Evolutionary conservation across 2,888 invertebrate genomes (phyloP), one percentile per base, ranked within the genome.

Genomic region (Nemurella pictetii): DNA sequence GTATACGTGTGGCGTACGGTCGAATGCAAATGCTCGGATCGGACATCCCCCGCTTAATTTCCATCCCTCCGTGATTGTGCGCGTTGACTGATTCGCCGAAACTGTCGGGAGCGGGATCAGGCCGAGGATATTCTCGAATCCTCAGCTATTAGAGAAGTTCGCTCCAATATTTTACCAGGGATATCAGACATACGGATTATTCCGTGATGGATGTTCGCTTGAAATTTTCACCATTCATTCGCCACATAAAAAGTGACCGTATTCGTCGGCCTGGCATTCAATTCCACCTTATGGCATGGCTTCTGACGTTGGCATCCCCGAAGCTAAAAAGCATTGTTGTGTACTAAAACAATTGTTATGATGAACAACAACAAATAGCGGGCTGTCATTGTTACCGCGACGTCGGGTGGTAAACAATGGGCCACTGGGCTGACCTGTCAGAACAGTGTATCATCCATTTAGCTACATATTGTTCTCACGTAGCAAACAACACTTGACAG

Each of bases 361-460:
- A 55, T 55, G 55, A 55, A 27, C 27, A 82, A 82, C 82, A 82
- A 82, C 72, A 55, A 82, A 55, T 28, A 82, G 82, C 55, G 32
- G 36, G 55, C 72, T 55, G 82, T 82, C 82, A 36, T 72, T 82
- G 82, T 72, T 28, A 36, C 30, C 2, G 75, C 75, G 25, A n/a
- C 81, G 36, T 81, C 25, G 81, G 27, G 27, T 28, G n/a, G 72
- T 5, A 36, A 72, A 82, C 82, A 82, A 82, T 82, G 82, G 55
- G 55, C 80, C 36, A 25, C 25, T 35, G 36, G 75, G 28, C 82
- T 55, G 72, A 26, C 82, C 82, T 82, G 82, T 82, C 82, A 82
- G 72, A 15, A 72, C 82, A 82, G 82, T 82, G 82, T 72, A 82
- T 82, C 82, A 82, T 82, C 82, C 82, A 82, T 82, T 82, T 82